Evolutionary conservation across 2,888 invertebrate species (phyloP).

Genomic region (Nasonovia ribisnigri): DNA sequence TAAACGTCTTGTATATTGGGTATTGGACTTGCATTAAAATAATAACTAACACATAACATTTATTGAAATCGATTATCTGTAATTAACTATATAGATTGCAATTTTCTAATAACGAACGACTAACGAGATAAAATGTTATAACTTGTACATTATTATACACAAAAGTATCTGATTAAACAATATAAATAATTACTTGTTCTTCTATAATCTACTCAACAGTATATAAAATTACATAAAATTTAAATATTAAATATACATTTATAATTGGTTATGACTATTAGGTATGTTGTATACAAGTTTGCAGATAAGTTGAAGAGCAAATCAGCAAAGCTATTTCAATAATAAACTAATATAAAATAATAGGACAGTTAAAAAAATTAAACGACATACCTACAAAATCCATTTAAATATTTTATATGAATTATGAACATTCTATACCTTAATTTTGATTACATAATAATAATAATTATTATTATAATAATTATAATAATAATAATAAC

Average conservation of each 20-base stretch:
- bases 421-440: not conserved
- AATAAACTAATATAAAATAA: not conserved
- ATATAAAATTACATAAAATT: not conserved
- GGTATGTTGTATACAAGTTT: not conserved
- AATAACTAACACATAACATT: not conserved
- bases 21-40: not conserved
- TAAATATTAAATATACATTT: not conserved
- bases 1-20: not conserved
- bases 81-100: not conserved
- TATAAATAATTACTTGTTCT: not conserved
- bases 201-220: not conserved
- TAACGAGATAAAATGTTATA: not conserved
- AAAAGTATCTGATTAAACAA: not conserved
- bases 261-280: not conserved
- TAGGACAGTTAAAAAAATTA: not conserved
- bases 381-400: not conserved
- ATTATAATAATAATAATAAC: not conserved
- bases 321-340: constrained; percentile 14
- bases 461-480: not conserved
- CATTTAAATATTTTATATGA: not conserved
- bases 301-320: not conserved
- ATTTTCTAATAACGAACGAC: not conserved
- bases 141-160: not conserved
- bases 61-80: not conserved
- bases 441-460: not conserved